Base-by-base conservation (phyloP, 2,797 vertebrate species). In the Gobionotothen gibberifrons region DNA sequence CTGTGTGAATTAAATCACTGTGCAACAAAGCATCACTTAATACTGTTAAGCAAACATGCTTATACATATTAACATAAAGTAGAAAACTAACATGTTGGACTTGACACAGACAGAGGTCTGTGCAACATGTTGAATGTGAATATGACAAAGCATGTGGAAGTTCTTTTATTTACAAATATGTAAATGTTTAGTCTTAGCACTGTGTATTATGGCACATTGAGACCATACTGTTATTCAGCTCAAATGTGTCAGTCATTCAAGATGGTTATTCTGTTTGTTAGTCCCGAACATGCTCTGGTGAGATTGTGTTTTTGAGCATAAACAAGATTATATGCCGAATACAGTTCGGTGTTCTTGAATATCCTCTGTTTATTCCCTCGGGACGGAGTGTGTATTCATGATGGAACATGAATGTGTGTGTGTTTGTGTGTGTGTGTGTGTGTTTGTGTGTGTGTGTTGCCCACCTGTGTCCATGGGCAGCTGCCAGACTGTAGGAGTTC, bases 401-500 rank as follows among this genome's bases (percentile, higher is more conserved):
- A 66, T 44, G 63, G 40, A 74, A 44, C 36, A 21, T 57, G 16
- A 72, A n/a, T 15, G 22, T 52, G 13, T 26, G 13, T 52, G 22
- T 17, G 32, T 55, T 55, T 58, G 39, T 43, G 56, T 69, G 13
- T 52, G 22, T 17, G 32, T 55, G 55, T 58, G 39, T 43, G 56
- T 69, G 47, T 55, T 21, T 43, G 48, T 22, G 17, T 61, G 59
- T 52, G 90, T 87, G 85, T 84, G 82, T 88, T 94, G 95, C 95
- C 93, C 95, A 98, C 98, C 98, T 97, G 96, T 99, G 98, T 87
- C 98, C 98, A 40, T 99, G 98, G 72, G 98, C 97, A 65, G 98
- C 98, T 8, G 98, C 98, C 94, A 99, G 95, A 93, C 98, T 99
- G 94, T 96, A 99, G 74, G 98, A 98, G 91, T 97, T 99, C 97